A percentile compares a stretch with the other conserved stretches of the same genome.
These are phyloP conservation scores for Cecidostiba fungosa DNA, from an alignment of 2,888 invertebrate species.

Conservation along the genomic window DNA sequence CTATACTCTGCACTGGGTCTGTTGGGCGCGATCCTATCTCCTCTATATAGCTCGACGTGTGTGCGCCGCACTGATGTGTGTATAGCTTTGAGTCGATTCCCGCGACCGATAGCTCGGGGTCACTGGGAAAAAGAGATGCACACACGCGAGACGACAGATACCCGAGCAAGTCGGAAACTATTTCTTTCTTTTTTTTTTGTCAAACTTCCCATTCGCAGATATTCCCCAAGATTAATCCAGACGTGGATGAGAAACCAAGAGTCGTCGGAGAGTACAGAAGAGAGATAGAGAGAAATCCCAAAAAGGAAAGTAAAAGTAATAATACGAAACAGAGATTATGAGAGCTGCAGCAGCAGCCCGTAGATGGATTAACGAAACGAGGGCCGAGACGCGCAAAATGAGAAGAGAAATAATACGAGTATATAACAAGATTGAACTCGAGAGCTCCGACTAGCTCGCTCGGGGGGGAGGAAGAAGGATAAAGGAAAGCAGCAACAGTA, in stretches of 20 bases:
- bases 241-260: neutral
- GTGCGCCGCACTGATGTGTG: neutral
- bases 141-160: neutral
- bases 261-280: no score
- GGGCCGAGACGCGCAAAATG: constrained; percentile 22
- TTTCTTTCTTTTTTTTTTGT: neutral
- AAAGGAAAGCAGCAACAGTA: constrained; percentile 33
- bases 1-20: neutral
- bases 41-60: neutral
- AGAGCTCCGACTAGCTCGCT: neutral
- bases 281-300: neutral
- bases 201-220: no score
- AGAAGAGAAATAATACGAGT: constrained; percentile 44
- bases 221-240: no score
- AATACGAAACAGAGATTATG: constrained; percentile 52
- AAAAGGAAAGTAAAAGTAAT: constrained; percentile 41
- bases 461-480: constrained; percentile 41
- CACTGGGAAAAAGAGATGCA: constrained; percentile 6
- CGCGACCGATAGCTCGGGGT: constrained; percentile 15
- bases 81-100: neutral
- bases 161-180: no score
- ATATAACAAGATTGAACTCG: constrained; percentile 55
- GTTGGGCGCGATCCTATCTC: neutral
- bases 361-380: constrained; percentile 52
- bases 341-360: neutral